phyloP scores from a whole-genome alignment of 2,888 invertebrate species.

The Lamproptera curius region DNA sequence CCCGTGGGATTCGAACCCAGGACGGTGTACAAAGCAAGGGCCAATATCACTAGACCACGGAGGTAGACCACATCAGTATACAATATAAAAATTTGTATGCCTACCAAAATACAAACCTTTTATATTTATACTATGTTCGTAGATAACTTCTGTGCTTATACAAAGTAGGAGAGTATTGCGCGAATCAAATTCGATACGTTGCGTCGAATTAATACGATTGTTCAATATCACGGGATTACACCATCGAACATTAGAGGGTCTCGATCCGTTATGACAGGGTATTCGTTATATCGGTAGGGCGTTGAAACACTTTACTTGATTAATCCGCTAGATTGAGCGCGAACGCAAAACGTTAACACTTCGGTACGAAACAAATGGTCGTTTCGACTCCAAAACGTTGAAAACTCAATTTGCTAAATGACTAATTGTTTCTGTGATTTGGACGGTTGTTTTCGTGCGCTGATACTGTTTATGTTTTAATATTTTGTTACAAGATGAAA shows the following conservation, averaged over 20 bases:
- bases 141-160: no score
- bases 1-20: no score
- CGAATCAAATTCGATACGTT: neutral
- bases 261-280: slow-evolving; percentile 15
- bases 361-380: slow-evolving; percentile 12
- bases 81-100: no score
- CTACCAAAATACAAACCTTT: no score
- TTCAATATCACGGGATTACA: slow-evolving; percentile 16
- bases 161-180: neutral
- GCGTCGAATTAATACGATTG: neutral
- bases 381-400: slow-evolving; percentile 4
- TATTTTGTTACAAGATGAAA: no score
- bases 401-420: slow-evolving; percentile 16
- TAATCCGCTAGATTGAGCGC: slow-evolving; percentile 20
- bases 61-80: no score
- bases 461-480: neutral
- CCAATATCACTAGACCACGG: no score
- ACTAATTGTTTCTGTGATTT: slow-evolving; percentile 12
- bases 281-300: slow-evolving; percentile 20
- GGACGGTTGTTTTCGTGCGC: neutral
- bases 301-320: slow-evolving; percentile 20
- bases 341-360: slow-evolving; percentile 16
- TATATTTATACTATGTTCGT: no score
- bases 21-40: no score
- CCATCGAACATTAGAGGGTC: slow-evolving; percentile 1